Base-by-base conservation (phyloP, 2,797 vertebrate genomes). In the Sarcophilus harrisii region DNA sequence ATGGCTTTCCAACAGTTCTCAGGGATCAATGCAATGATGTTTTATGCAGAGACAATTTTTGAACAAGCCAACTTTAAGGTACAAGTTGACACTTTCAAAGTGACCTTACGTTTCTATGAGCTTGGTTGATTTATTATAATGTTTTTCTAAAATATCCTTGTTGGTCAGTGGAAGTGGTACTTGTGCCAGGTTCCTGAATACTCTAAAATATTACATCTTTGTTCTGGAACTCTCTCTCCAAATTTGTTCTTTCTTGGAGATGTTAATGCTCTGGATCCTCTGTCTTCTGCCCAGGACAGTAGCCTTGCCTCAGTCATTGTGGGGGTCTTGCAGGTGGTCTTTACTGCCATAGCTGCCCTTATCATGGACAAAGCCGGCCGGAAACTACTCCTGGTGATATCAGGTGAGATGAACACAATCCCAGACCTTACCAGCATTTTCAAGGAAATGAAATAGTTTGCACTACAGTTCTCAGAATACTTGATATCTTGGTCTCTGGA, bases 1-100 rank as follows among this genome's bases (percentile, higher is more conserved):
- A 99, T 99, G 99, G 90, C 99, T 49, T 99, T 99, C 92, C 99
- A 99, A 98, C 99, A 99, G 98, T 98, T 99, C 90, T 99, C 99
- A 0, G 99, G 99, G 21, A 99, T 99, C 98, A 99, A 99, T 0
- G 99, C 99, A 27, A 98, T 99, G 97, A 99, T 99, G 99, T 99
- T 99, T 98, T 99, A 99, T 11, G 99, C 99, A 0, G 98, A 99
- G 97, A 99, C 98, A 87, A 99, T 99, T 93, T 99, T 99, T 90
- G 98, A 99, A 95, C 98, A 99, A 90, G 99, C 99, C 24, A 98
- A 99, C 96, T 99, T 99, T 96, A 98, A 99, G 99, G 99, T 99
- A 98, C 95, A 93, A 0, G 73, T 87, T 87, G 73, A 87, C 24
- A 21, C 16, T 92, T 92, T 92, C 28, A 90, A 3, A 73, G 66